Base-by-base conservation (phyloP, 2,113 vertebrate genomes). In the Azemiops feae region DNA sequence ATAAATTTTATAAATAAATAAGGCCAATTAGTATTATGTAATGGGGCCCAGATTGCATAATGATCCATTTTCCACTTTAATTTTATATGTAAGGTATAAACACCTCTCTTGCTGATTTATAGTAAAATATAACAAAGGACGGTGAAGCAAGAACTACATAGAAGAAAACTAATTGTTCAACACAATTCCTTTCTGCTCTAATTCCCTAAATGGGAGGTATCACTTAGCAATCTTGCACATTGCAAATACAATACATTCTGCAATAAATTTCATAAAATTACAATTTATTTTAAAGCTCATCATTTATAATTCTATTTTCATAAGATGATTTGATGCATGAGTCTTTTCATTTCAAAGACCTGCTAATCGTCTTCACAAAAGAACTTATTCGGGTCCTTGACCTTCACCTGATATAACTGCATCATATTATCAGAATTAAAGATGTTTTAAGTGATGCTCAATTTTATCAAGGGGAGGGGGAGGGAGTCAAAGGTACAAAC, bases 371-470 rank as follows among this genome's bases (percentile, higher is more conserved):
- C 64, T 74, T 94, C 90, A 95, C 88, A 94, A 95, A 96, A 96
- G 91, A 95, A 96, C 97, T 95, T 94, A 96, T 95, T 94, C 89
- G 96, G 96, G 92, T 97, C 93, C 93, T 97, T 96, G 97, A 97
- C 95, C 95, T 97, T 95, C 95, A 96, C 97, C 96, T 96, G 95
- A 95, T 96, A 96, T 95, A 97, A 96, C 95, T 95, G 94, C 95
- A 97, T 92, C 96, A 96, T 95, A 96, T 97, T 95, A 96, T 96
- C 96, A 96, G 95, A 97, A 97, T 96, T 97, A 96, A 95, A 93
- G 93, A 95, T 95, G 93, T 97, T 94, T 96, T 90, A 97, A 96
- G 92, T 94, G 95, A 54, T 0, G 0, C 94, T 94, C 95, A 94
- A 55, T 91, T 54, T 92, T 91, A 93, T 95, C 91, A 92, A 23